These are phyloP conservation scores for Vireo griseus DNA, from an alignment of 2,797 vertebrate species.

Conservation along the genomic window DNA sequence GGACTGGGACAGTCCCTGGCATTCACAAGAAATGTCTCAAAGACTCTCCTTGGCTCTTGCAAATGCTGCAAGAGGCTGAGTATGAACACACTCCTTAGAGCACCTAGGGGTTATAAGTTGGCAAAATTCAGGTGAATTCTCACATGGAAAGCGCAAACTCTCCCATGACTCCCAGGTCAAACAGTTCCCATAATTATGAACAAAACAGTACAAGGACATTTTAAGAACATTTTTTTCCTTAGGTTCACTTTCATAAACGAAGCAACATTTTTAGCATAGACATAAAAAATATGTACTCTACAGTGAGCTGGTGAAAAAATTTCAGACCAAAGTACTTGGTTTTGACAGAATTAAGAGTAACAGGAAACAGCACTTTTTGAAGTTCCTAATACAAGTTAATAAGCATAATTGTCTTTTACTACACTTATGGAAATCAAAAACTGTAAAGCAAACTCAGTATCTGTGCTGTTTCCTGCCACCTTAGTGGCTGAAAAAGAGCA, in stretches of 20 bases:
- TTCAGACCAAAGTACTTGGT: background rate
- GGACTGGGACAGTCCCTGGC: background rate
- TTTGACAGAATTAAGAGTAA: background rate
- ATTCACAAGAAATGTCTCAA: background rate
- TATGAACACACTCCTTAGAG: background rate
- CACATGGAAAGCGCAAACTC: background rate
- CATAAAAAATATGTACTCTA: background rate
- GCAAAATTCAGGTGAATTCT: background rate
- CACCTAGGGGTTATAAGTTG: background rate
- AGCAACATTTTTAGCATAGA: background rate
- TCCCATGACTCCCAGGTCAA: accelerated
- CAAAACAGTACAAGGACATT: background rate
- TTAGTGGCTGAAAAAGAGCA: background rate
- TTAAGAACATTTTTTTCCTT: background rate
- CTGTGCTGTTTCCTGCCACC: background rate
- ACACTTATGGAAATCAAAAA: background rate
- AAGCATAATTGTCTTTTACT: background rate
- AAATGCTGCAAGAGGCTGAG: background rate
- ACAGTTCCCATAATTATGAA: background rate
- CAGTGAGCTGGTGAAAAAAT: background rate
- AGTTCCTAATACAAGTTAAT: background rate
- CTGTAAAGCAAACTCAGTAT: background rate
- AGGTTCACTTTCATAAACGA: background rate
- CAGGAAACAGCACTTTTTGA: background rate
- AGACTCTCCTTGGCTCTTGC: background rate